phyloP scores from a whole-genome alignment of 2,888 invertebrate species.

The Byasa hedistus region DNA sequence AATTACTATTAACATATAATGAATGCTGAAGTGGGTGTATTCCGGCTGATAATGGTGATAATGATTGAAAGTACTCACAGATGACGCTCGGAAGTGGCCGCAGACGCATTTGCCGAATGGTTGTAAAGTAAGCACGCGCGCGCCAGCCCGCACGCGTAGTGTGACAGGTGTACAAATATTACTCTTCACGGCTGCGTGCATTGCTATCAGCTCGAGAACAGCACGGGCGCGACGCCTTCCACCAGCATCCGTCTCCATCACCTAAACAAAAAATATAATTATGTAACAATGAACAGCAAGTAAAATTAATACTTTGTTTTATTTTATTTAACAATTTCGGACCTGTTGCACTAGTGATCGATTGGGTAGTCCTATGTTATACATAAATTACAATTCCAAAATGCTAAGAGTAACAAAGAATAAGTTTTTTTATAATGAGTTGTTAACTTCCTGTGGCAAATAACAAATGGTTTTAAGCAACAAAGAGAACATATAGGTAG shows the following conservation, averaged over 20 bases:
- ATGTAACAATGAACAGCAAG: neutral
- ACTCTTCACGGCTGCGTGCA: constrained; percentile 48
- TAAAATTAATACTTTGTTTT: neutral
- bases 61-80: neutral
- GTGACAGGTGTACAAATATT: constrained; percentile 49
- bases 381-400: no score
- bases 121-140: constrained; percentile 42
- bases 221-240: constrained; percentile 53
- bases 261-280: constrained; percentile 37
- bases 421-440: no score
- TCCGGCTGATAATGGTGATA: neutral
- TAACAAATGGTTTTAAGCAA: no score
- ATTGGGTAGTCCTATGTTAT: no score
- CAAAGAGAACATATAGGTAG: no score
- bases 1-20: no score
- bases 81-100: constrained; percentile 42
- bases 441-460: no score
- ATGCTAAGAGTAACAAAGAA: no score
- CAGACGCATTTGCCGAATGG: constrained; percentile 59
- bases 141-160: constrained; percentile 48
- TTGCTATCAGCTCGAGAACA: constrained; percentile 53
- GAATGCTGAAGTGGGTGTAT: no score
- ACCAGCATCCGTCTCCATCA: constrained; percentile 54
- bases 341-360: no score
- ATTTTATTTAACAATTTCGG: neutral